phyloP scores from a whole-genome alignment of 2,797 vertebrate genomes.

The Myotis vivesi region DNA sequence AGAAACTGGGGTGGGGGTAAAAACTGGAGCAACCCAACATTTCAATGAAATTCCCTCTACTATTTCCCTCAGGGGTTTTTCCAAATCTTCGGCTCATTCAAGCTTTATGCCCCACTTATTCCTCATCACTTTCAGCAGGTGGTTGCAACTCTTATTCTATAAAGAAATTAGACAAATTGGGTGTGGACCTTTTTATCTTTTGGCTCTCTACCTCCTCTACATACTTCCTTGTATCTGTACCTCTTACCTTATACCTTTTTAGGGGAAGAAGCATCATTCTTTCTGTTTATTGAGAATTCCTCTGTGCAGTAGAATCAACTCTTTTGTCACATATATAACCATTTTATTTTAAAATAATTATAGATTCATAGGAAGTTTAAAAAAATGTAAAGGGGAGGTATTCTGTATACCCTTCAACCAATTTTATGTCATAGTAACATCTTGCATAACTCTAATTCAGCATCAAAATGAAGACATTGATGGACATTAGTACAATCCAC shows the following conservation, averaged over 20 bases:
- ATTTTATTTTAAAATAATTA: background rate
- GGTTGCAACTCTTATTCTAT: background rate
- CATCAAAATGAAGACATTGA: background rate
- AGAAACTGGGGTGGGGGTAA: background rate
- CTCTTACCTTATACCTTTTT: background rate
- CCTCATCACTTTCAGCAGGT: background rate
- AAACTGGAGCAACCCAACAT: background rate
- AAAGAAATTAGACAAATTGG: background rate
- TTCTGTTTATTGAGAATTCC: background rate
- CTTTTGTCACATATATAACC: background rate
- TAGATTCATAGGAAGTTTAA: background rate
- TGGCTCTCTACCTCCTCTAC: fast-evolving
- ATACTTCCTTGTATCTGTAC: background rate
- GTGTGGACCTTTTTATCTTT: background rate
- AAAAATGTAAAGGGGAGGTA: background rate
- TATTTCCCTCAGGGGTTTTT: background rate
- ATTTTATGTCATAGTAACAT: background rate
- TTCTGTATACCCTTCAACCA: background rate
- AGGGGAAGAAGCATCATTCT: background rate
- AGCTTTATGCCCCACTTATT: background rate
- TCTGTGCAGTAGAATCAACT: background rate
- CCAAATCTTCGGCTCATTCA: background rate
- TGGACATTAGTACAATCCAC: background rate
- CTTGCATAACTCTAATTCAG: background rate
- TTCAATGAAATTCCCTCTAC: background rate